Base-by-base conservation (phyloP, 92 coral and sea anemone species). In the Meandrina meandrites region DNA sequence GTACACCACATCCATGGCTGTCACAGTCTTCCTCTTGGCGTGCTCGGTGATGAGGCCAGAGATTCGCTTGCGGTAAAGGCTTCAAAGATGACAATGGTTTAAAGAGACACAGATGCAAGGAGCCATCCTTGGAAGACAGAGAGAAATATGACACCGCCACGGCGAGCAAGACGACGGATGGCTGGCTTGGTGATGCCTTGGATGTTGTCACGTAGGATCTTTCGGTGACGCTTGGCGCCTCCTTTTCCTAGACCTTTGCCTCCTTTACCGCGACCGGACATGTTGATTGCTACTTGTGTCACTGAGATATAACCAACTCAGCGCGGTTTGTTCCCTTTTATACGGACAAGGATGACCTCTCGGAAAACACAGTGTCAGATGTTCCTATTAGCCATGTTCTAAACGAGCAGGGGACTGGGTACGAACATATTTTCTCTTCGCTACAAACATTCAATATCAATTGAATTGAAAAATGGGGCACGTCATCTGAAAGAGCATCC, bases 151-250 rank as follows among this genome's bases (percentile, higher is more conserved):
- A 94, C 95, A 92, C 97, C 97, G 89, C 94, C 97, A 88, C 95
- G 97, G 48, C 97, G 95, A 80, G 98, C 95, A 83, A 94, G 96
- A 91, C 98, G 98, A 90, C 98, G 98, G 90, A 94, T 94, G 86
- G 96, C 96, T 80, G 94, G 96, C 92, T 94, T 94, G 90, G 96
- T 95, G 93, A 94, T 95, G 76, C 96, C 98, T 92, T 93, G 96
- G 89, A 95, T 95, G 94, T 95, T 95, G 82, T 95, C 98, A 73
- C 98, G 98, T 57, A 95, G 96, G 93, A 95, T 95, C 86, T 95
- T 95, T 37, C 98, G 96, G 87, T 95, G 98, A 85, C 98, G 96
- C 94, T 95, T 95, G 89, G 98, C 96, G 91, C 98, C 98, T 91
- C 98, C 98, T 81, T 95, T 95, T 91, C 98, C 98, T 56, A 95